Conservation (phyloP, 1,140 invertebrate species). For the Camponotus floridanus region DNA sequence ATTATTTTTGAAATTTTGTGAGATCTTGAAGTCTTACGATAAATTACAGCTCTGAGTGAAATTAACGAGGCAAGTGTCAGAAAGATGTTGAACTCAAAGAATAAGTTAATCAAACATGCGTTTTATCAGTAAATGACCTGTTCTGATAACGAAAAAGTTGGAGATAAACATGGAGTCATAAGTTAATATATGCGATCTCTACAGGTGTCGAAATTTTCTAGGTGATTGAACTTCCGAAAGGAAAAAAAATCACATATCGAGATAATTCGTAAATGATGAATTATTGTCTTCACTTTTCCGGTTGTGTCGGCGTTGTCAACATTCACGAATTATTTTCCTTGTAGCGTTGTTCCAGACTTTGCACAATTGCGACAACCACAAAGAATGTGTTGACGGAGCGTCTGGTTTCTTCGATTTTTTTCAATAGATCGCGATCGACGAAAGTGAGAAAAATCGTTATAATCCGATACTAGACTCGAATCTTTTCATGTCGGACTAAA, state of each 20-base stretch:
- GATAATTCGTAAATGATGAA: background rate
- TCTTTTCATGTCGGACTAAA: background rate
- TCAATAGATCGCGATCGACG: background rate
- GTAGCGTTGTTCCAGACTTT: conserved; percentile 70
- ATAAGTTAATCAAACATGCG: background rate
- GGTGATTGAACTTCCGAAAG: background rate
- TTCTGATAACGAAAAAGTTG: background rate
- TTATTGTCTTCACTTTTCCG: conserved; percentile 2
- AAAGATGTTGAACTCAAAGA: background rate
- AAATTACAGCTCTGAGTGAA: background rate
- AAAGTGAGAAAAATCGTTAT: background rate
- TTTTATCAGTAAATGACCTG: background rate
- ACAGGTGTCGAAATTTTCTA: background rate
- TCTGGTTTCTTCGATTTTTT: conserved; percentile 3
- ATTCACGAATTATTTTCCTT: conserved; percentile 68
- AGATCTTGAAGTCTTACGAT: background rate
- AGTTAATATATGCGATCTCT: conserved; percentile 4
- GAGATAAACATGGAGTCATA: background rate
- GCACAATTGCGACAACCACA: conserved; percentile 70
- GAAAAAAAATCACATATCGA: background rate
- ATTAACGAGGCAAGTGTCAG: background rate
- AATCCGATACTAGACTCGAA: background rate
- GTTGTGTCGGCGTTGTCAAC: conserved; percentile 40
- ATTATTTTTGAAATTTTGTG: background rate
- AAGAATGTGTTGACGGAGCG: conserved; percentile 27